Base-by-base conservation (phyloP, 2,888 invertebrate genomes). In the Drosophila neotestacea region DNA sequence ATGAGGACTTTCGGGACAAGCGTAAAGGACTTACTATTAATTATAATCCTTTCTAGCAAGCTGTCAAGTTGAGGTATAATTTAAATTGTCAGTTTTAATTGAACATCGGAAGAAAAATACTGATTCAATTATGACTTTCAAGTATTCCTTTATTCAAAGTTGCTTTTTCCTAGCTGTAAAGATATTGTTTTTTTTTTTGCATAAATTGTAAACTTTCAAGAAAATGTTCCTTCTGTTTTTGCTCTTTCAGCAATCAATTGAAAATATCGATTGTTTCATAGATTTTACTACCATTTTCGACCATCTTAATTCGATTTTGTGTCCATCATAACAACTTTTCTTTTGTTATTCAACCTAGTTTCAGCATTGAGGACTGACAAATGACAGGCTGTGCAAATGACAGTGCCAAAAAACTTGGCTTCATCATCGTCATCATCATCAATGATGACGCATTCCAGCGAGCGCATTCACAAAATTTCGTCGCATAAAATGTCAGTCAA, bases 371-470 rank as follows among this genome's bases (percentile, higher is more conserved):
- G 9, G 7, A n/a, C 38, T 55, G 38, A 32, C 44, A 34, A 22
- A 54, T 38, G 50, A 30, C 44, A 54, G 36, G 22, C 51, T 64
- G 64, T 58, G 60, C 51, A 51, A 60, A 65, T 59, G 60, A 51
- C 60, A 51, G 36, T 59, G 50, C 34, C 64, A 50, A 38, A 38
- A 60, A 65, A 52, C 44, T 59, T 42, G 5, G 39, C 38, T 41
- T 51, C 46, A 46, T 52, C 47, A 41, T n/a, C 44, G 7, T 32
- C 32, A 32, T 16, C 44, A 1, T 34, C 42, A n/a, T 34, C 36
- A 55, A 54, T 16, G 38, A 51, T 72, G 72, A 72, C 60, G 51
- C 51, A 61, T 38, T 66, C 39, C 38, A 28, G 27, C 42, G 41
- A 13, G n/a, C 39, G 28, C 39, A 55, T 39, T 16, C 2, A 6